A percentile compares a stretch with the other conserved stretches of the same genome.
Evolutionary conservation across 2,888 invertebrate species (phyloP).

Genomic region (Eilema caniola): DNA sequence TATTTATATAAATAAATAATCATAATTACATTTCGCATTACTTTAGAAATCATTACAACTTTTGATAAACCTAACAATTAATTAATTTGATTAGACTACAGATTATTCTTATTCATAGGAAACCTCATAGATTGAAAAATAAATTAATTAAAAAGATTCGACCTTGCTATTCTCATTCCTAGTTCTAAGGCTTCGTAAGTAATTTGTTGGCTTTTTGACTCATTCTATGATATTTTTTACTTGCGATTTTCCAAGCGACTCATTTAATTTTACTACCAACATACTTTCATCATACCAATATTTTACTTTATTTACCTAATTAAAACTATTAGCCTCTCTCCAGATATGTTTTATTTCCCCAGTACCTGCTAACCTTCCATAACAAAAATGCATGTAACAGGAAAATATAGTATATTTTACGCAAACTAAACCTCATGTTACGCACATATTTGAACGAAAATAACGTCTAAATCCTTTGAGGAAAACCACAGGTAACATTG

Average conservation of each 20-base stretch:
- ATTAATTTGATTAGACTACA: neutral
- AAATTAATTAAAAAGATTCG: neutral
- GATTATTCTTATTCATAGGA: neutral
- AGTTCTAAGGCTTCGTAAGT: neutral
- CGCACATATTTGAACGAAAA: neutral
- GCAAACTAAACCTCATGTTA: neutral
- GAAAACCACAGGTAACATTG: neutral
- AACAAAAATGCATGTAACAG: neutral
- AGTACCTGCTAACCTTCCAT: too few relatives aligned
- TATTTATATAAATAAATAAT: too few relatives aligned
- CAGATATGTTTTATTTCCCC: too few relatives aligned
- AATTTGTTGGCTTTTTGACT: neutral
- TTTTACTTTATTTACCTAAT: neutral
- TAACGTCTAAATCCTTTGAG: neutral
- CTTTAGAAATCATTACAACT: neutral
- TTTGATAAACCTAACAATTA: neutral
- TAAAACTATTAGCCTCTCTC: too few relatives aligned
- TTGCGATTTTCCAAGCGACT: neutral
- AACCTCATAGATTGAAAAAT: neutral
- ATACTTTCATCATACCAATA: neutral
- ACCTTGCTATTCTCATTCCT: neutral
- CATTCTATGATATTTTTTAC: too few relatives aligned
- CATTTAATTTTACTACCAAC: neutral
- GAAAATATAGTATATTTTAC: neutral
- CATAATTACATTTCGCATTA: too few relatives aligned